These are phyloP conservation scores for Muntiacus muntjak DNA, from an alignment of 2,113 vertebrate species.

Conservation along the genomic window DNA sequence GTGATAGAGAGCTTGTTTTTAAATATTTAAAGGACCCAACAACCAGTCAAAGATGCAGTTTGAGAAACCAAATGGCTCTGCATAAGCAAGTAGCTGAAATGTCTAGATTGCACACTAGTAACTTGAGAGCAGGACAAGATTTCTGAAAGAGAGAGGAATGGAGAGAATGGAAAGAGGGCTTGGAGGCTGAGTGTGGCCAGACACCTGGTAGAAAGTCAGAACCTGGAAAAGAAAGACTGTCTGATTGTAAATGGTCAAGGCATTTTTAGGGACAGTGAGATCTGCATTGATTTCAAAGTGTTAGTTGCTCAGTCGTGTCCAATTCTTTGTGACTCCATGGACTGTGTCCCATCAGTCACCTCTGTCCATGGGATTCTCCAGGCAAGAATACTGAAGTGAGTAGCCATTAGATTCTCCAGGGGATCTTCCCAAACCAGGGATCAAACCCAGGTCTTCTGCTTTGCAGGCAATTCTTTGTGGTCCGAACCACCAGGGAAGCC, in stretches of 20 bases:
- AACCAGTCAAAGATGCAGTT: background rate
- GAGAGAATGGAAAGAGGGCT: background rate
- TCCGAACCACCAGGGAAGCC: background rate
- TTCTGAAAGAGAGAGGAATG: background rate
- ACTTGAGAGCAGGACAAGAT: background rate
- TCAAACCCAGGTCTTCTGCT: background rate
- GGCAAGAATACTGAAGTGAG: background rate
- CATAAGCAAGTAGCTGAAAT: background rate
- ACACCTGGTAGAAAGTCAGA: background rate
- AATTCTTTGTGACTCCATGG: background rate
- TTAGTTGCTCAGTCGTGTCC: background rate
- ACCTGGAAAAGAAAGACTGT: background rate
- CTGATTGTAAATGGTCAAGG: background rate
- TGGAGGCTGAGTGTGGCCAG: background rate
- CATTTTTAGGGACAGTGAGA: background rate
- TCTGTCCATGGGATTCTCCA: background rate
- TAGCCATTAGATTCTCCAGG: background rate
- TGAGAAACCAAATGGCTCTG: constrained; percentile 1
- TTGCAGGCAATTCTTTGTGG: background rate
- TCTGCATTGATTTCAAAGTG: background rate
- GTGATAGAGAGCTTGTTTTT: background rate
- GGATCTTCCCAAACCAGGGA: background rate
- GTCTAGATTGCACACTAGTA: background rate
- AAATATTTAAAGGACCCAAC: background rate
- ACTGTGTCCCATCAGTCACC: background rate